Percentiles rank a stretch among this genome's conserved stretches.
These are phyloP conservation scores for Mobula birostris DNA, from an alignment of 2,113 vertebrate species.

Conservation along the genomic window DNA sequence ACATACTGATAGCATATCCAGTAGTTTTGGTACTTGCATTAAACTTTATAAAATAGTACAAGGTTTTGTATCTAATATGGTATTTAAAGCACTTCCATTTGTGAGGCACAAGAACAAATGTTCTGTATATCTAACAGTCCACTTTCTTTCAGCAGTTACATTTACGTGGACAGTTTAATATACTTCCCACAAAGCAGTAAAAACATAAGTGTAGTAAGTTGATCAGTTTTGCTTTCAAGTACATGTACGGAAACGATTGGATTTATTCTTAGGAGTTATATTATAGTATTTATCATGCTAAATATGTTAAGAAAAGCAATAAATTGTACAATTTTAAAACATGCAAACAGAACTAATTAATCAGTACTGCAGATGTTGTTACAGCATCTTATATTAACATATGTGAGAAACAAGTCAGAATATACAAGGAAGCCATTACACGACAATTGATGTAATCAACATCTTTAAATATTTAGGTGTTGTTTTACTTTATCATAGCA, in stretches of 20 bases:
- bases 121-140: neutral
- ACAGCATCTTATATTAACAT: neutral
- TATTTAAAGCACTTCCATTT: neutral
- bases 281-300: slow-evolving; percentile 9
- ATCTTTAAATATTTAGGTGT: neutral
- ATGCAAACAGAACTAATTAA: slow-evolving; percentile 13
- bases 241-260: neutral
- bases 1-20: neutral
- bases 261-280: slow-evolving; percentile 6
- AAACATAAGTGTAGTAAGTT: neutral
- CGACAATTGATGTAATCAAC: neutral
- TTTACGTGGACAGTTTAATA: neutral
- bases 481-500: slow-evolving; percentile 14
- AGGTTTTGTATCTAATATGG: neutral
- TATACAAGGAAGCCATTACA: neutral
- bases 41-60: slow-evolving; percentile 20
- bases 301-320: slow-evolving; percentile 23
- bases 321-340: neutral
- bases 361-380: slow-evolving; percentile 14
- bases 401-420: neutral
- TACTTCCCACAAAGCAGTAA: neutral
- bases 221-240: slow-evolving; percentile 33
- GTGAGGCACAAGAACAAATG: neutral
- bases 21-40: neutral
- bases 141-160: neutral